These are phyloP conservation scores for Brienomyrus longianalis DNA, from an alignment of 2,113 vertebrate species.

Conservation along the genomic window DNA sequence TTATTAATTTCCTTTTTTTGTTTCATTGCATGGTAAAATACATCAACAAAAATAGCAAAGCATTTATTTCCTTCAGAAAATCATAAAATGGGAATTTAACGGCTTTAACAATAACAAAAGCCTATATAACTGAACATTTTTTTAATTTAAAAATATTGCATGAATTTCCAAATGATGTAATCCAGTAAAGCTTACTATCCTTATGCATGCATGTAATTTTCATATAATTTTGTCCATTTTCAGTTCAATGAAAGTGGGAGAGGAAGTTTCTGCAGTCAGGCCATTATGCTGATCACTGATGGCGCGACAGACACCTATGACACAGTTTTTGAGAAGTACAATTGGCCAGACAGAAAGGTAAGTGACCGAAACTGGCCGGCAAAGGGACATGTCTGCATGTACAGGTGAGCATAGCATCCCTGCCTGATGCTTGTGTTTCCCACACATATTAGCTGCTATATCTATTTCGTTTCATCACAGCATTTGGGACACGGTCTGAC, in stretches of 20 bases:
- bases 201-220: neutral
- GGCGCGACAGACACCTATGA: constrained; percentile 90
- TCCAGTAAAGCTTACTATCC: neutral
- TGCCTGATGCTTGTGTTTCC: neutral
- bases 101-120: neutral
- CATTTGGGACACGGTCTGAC: neutral
- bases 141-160: neutral
- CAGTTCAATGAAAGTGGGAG: constrained; percentile 94
- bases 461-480: neutral
- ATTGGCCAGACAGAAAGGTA: constrained; percentile 95
- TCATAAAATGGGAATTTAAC: neutral
- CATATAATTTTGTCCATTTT: constrained; percentile 27
- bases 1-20: neutral
- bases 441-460: neutral
- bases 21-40: neutral
- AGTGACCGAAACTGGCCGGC: constrained; percentile 32
- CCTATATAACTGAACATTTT: neutral
- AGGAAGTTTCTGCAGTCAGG: constrained; percentile 93
- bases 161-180: neutral
- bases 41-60: neutral
- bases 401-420: neutral
- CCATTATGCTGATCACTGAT: constrained; percentile 95
- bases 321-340: constrained; percentile 87
- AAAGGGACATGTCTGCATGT: neutral
- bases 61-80: neutral